A percentile compares a stretch with the other conserved stretches of the same genome.
Conservation (phyloP, 30 jellyfish, hydroid and myxozoan genomes). For the Aurelia aurita region DNA sequence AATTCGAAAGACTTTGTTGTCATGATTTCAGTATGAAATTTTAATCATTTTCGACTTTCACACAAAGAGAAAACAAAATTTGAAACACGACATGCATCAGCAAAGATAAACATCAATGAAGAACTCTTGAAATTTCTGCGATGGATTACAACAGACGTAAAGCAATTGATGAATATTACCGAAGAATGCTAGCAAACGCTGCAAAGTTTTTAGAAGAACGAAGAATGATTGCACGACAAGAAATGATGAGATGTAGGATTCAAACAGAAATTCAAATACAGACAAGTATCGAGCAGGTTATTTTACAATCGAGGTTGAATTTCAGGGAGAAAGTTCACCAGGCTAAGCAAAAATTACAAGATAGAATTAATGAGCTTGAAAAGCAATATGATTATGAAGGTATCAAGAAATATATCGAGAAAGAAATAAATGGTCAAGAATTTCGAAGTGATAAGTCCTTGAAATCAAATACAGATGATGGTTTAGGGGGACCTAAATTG, state of each 20-base stretch:
- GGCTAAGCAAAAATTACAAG: constrained; percentile 27
- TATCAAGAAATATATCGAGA: not conserved
- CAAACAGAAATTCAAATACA: constrained; percentile 49
- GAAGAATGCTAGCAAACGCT: constrained; percentile 16
- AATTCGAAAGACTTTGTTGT: too few species aligned
- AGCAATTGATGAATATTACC: constrained; percentile 2
- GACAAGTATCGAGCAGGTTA: constrained; percentile 23
- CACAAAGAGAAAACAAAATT: too few species aligned
- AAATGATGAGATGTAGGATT: constrained; percentile 50
- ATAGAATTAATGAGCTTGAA: constrained; percentile 7
- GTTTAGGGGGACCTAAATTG: not conserved
- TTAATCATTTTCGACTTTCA: too few species aligned
- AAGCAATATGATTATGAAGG: not conserved
- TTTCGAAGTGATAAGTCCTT: not conserved
- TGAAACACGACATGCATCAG: too few species aligned
- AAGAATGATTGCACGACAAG: constrained; percentile 45
- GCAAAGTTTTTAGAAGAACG: constrained; percentile 44
- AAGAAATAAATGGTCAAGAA: not conserved
- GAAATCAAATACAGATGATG: not conserved
- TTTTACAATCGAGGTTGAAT: constrained; percentile 44
- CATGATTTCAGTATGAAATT: too few species aligned
- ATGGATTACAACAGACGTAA: too few species aligned
- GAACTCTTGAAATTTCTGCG: too few species aligned
- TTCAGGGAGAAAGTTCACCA: constrained; percentile 37
- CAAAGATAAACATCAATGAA: too few species aligned